Conservation (phyloP, 1,140 invertebrate genomes). For the Ceratoteleas bidentatus region DNA sequence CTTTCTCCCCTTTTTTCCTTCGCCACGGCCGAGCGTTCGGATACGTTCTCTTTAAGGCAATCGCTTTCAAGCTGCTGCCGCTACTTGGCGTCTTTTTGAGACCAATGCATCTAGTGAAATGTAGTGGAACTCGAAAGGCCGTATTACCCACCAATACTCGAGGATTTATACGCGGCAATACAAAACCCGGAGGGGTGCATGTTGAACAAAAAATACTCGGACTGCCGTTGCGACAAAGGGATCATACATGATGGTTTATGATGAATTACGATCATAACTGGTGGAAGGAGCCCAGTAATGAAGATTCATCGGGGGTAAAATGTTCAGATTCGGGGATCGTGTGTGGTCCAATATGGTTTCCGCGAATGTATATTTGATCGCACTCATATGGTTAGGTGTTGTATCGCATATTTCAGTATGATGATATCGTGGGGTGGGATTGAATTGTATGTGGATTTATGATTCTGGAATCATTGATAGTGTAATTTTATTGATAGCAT, state of each 20-base stretch:
- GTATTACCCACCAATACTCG: slow-evolving; percentile 71
- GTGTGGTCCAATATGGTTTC: too few species aligned
- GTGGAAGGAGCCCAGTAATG: background rate
- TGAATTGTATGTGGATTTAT: too few species aligned
- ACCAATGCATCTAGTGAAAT: slow-evolving; percentile 73
- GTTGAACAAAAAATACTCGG: slow-evolving; percentile 59
- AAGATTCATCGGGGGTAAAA: too few species aligned
- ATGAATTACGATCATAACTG: slow-evolving; percentile 46
- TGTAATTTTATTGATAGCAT: too few species aligned
- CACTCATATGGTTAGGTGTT: too few species aligned
- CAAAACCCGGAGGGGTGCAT: slow-evolving; percentile 67
- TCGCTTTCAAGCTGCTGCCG: slow-evolving; percentile 56
- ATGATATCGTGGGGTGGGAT: too few species aligned
- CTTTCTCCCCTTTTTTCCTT: slow-evolving; percentile 16
- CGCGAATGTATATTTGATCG: too few species aligned
- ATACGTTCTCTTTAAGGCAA: slow-evolving; percentile 66
- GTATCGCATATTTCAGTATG: too few species aligned
- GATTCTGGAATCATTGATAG: too few species aligned
- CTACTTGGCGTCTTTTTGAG: slow-evolving; percentile 59
- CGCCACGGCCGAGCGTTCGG: slow-evolving; percentile 26
- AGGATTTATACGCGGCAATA: slow-evolving; percentile 71
- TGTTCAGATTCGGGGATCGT: too few species aligned
- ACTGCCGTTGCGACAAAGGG: slow-evolving; percentile 32
- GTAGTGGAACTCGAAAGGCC: slow-evolving; percentile 70
- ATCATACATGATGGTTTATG: slow-evolving; percentile 44